These are phyloP conservation scores for Enhydra lutris DNA, from an alignment of 2,113 vertebrate genomes.

Conservation along the genomic window DNA sequence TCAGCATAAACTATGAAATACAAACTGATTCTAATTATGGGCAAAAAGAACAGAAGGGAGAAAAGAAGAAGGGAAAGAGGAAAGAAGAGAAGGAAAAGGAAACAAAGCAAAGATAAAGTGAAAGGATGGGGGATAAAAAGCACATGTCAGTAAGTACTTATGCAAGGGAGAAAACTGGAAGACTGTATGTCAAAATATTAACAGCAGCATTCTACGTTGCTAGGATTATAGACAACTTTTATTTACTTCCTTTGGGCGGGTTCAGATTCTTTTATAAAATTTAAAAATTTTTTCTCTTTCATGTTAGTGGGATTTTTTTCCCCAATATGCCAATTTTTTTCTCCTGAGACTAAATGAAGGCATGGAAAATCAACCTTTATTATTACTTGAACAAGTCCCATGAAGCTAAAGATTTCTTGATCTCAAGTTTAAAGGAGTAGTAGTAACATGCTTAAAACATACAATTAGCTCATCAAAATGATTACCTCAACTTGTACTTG, in stretches of 20 bases:
- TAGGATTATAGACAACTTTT: neutral
- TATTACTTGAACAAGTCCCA: neutral
- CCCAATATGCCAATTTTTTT: neutral
- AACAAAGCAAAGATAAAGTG: neutral
- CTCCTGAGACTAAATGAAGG: constrained; percentile 13
- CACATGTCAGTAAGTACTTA: neutral
- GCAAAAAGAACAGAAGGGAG: neutral
- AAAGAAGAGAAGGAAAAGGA: neutral
- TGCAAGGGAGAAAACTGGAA: neutral
- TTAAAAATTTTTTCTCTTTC: neutral
- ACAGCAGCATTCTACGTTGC: neutral
- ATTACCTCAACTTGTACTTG: constrained; percentile 96
- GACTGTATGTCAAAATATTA: neutral
- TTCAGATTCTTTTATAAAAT: neutral
- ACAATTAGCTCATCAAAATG: constrained; percentile 49
- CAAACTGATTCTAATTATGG: neutral
- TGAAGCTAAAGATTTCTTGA: neutral
- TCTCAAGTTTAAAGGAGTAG: neutral
- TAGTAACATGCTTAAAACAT: neutral
- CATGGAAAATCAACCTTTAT: neutral
- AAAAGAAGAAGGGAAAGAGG: neutral
- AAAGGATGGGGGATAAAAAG: neutral
- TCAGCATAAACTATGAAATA: neutral
- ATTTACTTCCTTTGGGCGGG: neutral
- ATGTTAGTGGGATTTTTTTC: neutral